Evolutionary conservation across 2,113 vertebrate genomes (phyloP).

Genomic region (Calonectris borealis): DNA sequence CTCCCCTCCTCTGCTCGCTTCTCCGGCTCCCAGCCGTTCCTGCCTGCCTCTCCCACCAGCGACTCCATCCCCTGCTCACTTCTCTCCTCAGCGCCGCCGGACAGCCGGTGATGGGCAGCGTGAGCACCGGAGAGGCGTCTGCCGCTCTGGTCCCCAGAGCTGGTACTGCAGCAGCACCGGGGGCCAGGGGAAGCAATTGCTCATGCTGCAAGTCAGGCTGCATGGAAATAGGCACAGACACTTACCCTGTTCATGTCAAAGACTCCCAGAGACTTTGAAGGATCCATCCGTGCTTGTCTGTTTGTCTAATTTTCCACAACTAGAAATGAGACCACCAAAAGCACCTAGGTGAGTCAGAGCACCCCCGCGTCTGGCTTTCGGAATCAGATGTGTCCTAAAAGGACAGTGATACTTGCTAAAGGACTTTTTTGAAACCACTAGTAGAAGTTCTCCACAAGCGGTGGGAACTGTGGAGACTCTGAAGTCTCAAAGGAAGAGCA

Average conservation of each 20-base stretch:
- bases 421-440: not conserved
- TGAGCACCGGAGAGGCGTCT: not conserved
- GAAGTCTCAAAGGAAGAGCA: not conserved
- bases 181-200: not conserved
- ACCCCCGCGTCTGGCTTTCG: not conserved
- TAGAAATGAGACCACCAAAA: not conserved
- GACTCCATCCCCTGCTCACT: not conserved
- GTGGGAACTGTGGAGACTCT: not conserved
- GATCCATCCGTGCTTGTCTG: not conserved
- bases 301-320: not conserved
- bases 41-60: not conserved
- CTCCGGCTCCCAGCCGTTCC: not conserved
- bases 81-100: not conserved
- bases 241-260: not conserved
- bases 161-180: not conserved
- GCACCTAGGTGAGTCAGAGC: not conserved
- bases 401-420: not conserved
- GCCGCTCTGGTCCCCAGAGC: not conserved
- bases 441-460: not conserved
- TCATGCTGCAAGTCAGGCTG: not conserved
- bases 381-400: not conserved
- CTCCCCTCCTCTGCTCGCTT: not conserved
- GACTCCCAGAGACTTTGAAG: not conserved
- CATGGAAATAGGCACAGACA: not conserved
- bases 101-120: not conserved